phyloP scores from a whole-genome alignment of 2,797 vertebrate species.

The Garrulus glandarius region DNA sequence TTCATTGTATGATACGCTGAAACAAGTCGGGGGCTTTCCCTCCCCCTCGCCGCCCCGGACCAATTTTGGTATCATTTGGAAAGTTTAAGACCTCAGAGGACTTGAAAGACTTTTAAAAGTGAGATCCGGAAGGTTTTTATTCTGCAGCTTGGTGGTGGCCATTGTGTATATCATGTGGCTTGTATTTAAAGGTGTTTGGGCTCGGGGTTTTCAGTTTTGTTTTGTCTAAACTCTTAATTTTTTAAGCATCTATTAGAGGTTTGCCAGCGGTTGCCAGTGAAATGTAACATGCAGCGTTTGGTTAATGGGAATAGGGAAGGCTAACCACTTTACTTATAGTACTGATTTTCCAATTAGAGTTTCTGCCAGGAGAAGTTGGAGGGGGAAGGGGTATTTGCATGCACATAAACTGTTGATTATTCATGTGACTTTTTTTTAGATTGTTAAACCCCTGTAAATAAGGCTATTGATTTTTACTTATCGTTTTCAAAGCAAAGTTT shows the following conservation, averaged over 20 bases:
- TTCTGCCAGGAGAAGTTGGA: conserved; percentile 72
- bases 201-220: conserved; percentile 56
- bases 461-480: conserved; percentile 67
- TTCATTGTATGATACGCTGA: conserved; percentile 73
- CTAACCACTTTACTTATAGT: conserved; percentile 71
- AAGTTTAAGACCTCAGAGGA: conserved; percentile 77
- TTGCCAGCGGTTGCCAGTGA: conserved; percentile 64
- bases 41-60: conserved; percentile 59
- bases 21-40: conserved; percentile 65
- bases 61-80: conserved; percentile 72
- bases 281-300: conserved; percentile 61
- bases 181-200: conserved; percentile 74
- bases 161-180: conserved; percentile 71
- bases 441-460: conserved; percentile 70
- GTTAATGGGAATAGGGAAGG: conserved; percentile 55
- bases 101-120: conserved; percentile 76
- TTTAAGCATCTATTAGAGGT: conserved; percentile 62
- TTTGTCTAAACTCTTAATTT: conserved; percentile 71
- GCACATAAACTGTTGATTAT: conserved; percentile 66
- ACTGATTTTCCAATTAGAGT: conserved; percentile 76
- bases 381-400: conserved; percentile 73
- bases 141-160: conserved; percentile 71
- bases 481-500: conserved; percentile 64
- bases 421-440: conserved; percentile 57
- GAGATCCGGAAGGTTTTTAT: conserved; percentile 72